phyloP scores from a whole-genome alignment of 2,113 vertebrate species.

The Panthera leo region DNA sequence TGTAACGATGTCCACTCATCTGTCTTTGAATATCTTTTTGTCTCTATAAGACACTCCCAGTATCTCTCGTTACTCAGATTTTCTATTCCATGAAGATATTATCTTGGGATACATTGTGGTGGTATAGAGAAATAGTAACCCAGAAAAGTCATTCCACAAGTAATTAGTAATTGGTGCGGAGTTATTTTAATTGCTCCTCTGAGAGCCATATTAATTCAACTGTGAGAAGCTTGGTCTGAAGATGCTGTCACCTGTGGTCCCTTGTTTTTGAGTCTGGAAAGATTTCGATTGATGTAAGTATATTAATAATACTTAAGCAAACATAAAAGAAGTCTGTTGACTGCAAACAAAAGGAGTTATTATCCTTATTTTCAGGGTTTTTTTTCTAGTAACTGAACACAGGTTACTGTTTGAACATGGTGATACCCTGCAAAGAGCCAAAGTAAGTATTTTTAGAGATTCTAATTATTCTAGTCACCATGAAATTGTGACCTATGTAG shows the following conservation, averaged over 20 bases:
- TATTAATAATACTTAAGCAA: neutral
- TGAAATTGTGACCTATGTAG: neutral
- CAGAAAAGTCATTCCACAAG: neutral
- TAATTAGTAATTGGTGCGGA: neutral
- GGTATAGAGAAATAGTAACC: neutral
- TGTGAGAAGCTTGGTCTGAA: neutral
- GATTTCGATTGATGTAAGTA: neutral
- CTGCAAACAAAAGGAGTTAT: neutral
- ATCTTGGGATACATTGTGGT: neutral
- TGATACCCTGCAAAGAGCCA: neutral
- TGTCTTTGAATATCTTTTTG: neutral
- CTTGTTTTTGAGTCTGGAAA: neutral
- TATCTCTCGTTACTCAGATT: neutral
- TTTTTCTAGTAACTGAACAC: neutral
- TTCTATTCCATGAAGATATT: neutral
- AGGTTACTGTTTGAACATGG: neutral
- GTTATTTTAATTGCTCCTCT: conserved; percentile 9
- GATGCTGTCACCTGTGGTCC: neutral
- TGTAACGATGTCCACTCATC: neutral
- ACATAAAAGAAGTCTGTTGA: neutral
- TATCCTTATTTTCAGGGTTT: neutral
- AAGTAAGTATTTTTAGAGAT: neutral
- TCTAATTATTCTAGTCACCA: neutral
- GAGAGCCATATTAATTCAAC: neutral
- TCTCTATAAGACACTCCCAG: neutral